phyloP scores from a whole-genome alignment of 2,113 vertebrate genomes.

The Stomatorhinus ivindoensis region DNA sequence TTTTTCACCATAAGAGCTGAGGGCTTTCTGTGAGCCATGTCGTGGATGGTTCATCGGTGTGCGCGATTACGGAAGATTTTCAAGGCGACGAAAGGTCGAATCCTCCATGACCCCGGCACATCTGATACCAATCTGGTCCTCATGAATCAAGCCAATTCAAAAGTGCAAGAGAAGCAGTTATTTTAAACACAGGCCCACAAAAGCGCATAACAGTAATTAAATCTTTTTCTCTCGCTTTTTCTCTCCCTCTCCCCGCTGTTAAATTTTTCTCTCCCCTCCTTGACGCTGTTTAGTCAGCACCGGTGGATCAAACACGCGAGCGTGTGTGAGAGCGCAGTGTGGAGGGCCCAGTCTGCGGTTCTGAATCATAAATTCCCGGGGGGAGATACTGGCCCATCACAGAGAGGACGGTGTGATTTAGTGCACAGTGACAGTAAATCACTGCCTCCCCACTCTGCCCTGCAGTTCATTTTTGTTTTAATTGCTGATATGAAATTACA shows the following conservation, averaged over 20 bases:
- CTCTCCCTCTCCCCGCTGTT: constrained; percentile 23
- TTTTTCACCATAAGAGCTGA: not conserved
- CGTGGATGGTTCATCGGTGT: not conserved
- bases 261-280: constrained; percentile 46
- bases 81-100: constrained; percentile 28
- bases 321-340: constrained; percentile 51
- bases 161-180: constrained; percentile 43
- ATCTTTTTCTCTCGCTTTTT: constrained; percentile 13
- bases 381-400: constrained; percentile 62
- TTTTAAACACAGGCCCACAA: constrained; percentile 52
- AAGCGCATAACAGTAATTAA: constrained; percentile 54
- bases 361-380: constrained; percentile 54
- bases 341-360: constrained; percentile 61
- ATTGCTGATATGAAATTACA: constrained; percentile 66
- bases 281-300: constrained; percentile 63
- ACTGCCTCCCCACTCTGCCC: constrained; percentile 46
- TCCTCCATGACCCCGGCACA: constrained; percentile 42
- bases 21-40: not conserved
- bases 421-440: constrained; percentile 61
- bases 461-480: constrained; percentile 48
- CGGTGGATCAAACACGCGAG: constrained; percentile 58
- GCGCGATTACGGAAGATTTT: constrained; percentile 13
- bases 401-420: constrained; percentile 60
- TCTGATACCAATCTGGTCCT: constrained; percentile 49
- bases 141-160: constrained; percentile 52